Base-by-base conservation (phyloP, 2,888 invertebrate species). In the Pasiphila rectangulata region DNA sequence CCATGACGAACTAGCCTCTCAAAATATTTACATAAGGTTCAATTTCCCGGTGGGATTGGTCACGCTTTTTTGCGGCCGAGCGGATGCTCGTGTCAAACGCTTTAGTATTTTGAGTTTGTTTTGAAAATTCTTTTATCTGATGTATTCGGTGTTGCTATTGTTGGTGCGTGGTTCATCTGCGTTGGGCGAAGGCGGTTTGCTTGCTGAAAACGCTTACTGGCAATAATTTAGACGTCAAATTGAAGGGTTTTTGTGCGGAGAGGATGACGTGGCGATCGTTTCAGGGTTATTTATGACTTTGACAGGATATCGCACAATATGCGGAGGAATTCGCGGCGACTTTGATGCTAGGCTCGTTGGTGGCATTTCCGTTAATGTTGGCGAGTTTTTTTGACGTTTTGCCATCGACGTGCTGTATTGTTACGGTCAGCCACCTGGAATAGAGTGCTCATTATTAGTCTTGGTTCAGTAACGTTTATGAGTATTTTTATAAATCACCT, bases 151-250 rank as follows among this genome's bases (percentile, higher is more conserved):
- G 80, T 82, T 75, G 72, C 75, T 74, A 82, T 87, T 88, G 86
- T 86, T 75, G 68, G 24, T 55, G 65, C 65, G 67, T 65, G 71
- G 75, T 77, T 85, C 86, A 85, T 86, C 84, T 85, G 85, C 77
- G 85, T 76, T 75, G 76, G 79, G 79, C 74, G 72, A 73, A 72
- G 82, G 83, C 72, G 73, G 79, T 72, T 60, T 67, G 79, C 77
- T 79, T 77, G 71, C 79, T 77, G 82, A 78, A 80, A 79, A 68
- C 66, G 68, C 74, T 81, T 74, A 72, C 79, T 76, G 72, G 79
- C 82, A 83, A 88, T 88, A 89, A 89, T 89, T 89, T 88, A 89
- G 89, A 88, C 82, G 89, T 89, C 89, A 89, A 84, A 86, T 81
- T 79, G 67, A 60, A 62, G 64, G n/a, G 74, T 78, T 83, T 83